Evolutionary conservation across 2,888 invertebrate species (phyloP).

Genomic region (Serrognathus titanus): DNA sequence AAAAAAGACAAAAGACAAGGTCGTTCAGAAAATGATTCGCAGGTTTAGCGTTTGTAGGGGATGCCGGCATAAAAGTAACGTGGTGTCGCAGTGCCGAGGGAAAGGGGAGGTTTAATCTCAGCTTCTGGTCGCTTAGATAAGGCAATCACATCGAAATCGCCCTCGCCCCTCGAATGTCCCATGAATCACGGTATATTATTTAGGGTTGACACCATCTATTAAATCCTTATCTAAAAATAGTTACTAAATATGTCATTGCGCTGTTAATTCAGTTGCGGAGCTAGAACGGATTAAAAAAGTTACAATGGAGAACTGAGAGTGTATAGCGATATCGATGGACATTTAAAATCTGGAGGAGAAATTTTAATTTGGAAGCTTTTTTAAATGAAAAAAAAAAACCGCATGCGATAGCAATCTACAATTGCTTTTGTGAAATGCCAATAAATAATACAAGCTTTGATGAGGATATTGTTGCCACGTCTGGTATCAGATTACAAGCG

Average conservation of each 20-base stretch:
- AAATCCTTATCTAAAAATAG: conserved; percentile 48
- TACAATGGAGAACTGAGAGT: neutral
- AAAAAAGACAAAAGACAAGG: neutral
- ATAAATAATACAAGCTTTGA: conserved; percentile 4
- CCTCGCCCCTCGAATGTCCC: conserved; percentile 37
- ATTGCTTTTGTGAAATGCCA: neutral
- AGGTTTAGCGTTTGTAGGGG: neutral
- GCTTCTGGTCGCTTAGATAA: conserved; percentile 52
- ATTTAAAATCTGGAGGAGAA: neutral
- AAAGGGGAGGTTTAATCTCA: conserved; percentile 45
- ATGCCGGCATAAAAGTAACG: neutral
- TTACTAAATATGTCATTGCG: conserved; percentile 39
- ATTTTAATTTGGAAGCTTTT: neutral
- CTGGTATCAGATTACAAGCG: conserved; percentile 10
- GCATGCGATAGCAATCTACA: neutral
- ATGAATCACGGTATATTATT: conserved; percentile 48
- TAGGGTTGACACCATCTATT: conserved; percentile 50
- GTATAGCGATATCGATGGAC: neutral
- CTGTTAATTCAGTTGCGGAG: neutral
- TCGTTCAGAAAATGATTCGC: conserved; percentile 1
- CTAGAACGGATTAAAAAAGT: neutral
- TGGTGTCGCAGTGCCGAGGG: conserved; percentile 18
- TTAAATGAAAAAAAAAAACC: neutral
- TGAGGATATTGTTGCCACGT: conserved; percentile 8
- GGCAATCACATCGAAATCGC: conserved; percentile 47